Base-by-base conservation (phyloP, 2,888 invertebrate genomes). In the Acanthosoma haemorrhoidale region DNA sequence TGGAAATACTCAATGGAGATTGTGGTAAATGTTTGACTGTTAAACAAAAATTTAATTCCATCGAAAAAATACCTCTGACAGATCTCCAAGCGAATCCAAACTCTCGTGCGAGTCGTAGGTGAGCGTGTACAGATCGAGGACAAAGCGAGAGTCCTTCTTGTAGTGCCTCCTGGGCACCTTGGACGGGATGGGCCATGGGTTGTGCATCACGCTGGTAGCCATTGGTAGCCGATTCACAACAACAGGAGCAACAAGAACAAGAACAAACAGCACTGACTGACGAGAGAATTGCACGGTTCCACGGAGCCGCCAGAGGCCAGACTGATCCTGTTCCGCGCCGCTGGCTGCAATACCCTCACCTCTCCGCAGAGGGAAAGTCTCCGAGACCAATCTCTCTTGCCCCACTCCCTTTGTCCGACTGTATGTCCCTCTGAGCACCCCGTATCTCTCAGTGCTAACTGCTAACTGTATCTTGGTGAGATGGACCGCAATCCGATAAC, bases 21-120 rank as follows among this genome's bases (percentile, higher is more conserved):
- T 36, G 38, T 36, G 9, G 11, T 36, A 8, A 36, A 36, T 36
- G 38, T 11, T 11, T 8, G 11, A 36, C 38, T 11, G 38, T 8
- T 8, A 36, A 36, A 11, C 11, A 36, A 36, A 11, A 11, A 11
- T 11, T 16, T 13, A 51, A 9, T 51, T 9, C 8, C 51, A 51
- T 8, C 8, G 9, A n/a, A n/a, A n/a, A n/a, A n/a, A 86, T 83
- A 86, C 86, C 75, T 83, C 72, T 38, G 70, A 72, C 11, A 75
- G 81, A 79, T 87, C 85, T 77, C 87, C 87, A 76, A 88, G 82
- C 77, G 87, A 87, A 78, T 89, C 89, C 75, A 89, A 83, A 60
- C 87, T 88, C 80, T 92, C 91, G 77, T 90, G 87, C 77, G 90
- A 89, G 79, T 90, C 90, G 79, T 92, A 92, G 64, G 92, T 92